Evolutionary conservation across 1,140 invertebrate species (phyloP), one percentile per base, ranked within the genome.

Genomic region (Microvelia longipes): DNA sequence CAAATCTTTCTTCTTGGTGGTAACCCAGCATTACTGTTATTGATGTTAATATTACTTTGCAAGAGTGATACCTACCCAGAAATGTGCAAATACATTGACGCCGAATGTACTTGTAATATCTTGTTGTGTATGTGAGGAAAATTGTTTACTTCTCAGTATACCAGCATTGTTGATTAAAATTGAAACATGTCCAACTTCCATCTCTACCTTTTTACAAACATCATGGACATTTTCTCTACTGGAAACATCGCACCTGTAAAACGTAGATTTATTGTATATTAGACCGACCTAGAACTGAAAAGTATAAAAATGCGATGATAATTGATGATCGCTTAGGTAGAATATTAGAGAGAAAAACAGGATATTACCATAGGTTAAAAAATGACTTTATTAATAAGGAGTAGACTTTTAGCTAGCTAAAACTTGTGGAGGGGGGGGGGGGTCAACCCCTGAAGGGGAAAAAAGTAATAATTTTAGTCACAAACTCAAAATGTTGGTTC

Each of bases 131-230:
- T 88, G 83, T 61, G 86, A 81, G 1, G 88, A 72, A 11, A 94
- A 83, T 0, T 85, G 80, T 74, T 88, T 85, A 75, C 87, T 88
- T 0, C 90, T 90, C 87, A 94, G 91, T 66, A 95, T 91, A 19
- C 91, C 93, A 1, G 93, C 93, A 81, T 95, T 95, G 79, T 94
- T 94, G 0, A 94, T 80, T 68, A 93, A 78, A 71, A 93, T 86
- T 14, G 84, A 84, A 1, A 90, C 83, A 64, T 86, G 82, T 1
- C 89, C 89, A 0, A 90, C 86, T 74, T 89, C 86, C 2, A 80
- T 78, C 66, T 82, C 82, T 0, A 90, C 80, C 73, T 80, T 82
- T 26, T 83, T 79, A 1, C 82, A 84, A 62, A 85, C 68, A 26
- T 80, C 78, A 0, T 82, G 71, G 0, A 90, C 84, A 2, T 85